Evolutionary conservation across 2,888 invertebrate genomes (phyloP).

Genomic region (Oconnorella tubifera): DNA sequence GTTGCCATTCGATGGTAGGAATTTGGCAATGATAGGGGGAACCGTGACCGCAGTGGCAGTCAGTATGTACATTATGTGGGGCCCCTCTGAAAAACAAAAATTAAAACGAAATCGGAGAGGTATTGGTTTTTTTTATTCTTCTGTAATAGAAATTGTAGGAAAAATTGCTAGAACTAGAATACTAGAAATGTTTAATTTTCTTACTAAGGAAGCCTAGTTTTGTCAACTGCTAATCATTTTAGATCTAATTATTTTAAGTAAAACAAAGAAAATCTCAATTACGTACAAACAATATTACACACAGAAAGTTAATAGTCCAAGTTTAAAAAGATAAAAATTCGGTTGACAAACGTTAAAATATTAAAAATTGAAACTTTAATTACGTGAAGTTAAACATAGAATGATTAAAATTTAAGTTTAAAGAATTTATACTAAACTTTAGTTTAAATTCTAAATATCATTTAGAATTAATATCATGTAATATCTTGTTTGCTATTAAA

Average conservation of each 20-base stretch:
- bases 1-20: conserved; percentile 26
- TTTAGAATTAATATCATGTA: background rate
- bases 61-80: conserved; percentile 46
- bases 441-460: background rate
- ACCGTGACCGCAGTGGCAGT: conserved; percentile 42
- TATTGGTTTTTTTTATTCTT: background rate
- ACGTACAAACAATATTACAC: no score
- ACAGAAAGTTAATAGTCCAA: no score
- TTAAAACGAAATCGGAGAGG: background rate
- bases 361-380: background rate
- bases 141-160: no score
- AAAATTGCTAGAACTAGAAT: background rate
- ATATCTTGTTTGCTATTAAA: no score
- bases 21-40: conserved; percentile 36
- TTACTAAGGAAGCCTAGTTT: no score
- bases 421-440: background rate
- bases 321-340: no score
- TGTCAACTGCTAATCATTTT: no score
- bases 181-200: no score
- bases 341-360: background rate
- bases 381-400: background rate
- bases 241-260: no score
- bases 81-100: conserved; percentile 34
- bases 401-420: background rate
- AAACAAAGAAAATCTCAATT: no score